Percentiles rank a stretch among this genome's conserved stretches.
These are phyloP conservation scores for Eupithecia subfuscata DNA, from an alignment of 2,888 invertebrate genomes.

Conservation along the genomic window DNA sequence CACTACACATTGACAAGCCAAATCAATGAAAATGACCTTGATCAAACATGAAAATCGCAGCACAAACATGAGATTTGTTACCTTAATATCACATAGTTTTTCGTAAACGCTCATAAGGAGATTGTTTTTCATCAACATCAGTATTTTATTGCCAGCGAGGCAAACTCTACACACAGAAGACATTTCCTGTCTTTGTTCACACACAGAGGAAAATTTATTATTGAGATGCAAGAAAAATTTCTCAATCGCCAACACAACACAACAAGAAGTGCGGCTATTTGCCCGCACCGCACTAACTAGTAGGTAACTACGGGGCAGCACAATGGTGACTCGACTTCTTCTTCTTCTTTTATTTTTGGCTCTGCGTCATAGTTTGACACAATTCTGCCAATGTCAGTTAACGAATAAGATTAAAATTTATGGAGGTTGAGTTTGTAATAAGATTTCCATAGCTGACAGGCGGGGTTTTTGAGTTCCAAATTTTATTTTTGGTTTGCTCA, in stretches of 20 bases:
- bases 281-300: too few relatives aligned
- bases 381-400: too few relatives aligned
- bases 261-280: not conserved
- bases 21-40: conserved; percentile 2
- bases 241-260: not conserved
- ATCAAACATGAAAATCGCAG: not conserved
- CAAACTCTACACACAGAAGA: not conserved
- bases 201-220: not conserved
- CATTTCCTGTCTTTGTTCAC: not conserved
- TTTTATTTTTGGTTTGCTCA: too few relatives aligned
- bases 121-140: not conserved
- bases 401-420: too few relatives aligned
- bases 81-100: not conserved
- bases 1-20: too few relatives aligned
- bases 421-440: too few relatives aligned
- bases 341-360: too few relatives aligned
- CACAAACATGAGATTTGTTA: not conserved
- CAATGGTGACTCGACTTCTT: too few relatives aligned
- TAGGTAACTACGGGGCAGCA: too few relatives aligned
- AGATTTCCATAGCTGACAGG: too few relatives aligned
- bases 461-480: too few relatives aligned
- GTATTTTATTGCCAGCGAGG: not conserved
- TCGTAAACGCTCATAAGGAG: not conserved
- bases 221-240: not conserved
- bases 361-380: too few relatives aligned